Base-by-base conservation (phyloP, 2,888 invertebrate species). In the Drosophila flavopinicola region DNA sequence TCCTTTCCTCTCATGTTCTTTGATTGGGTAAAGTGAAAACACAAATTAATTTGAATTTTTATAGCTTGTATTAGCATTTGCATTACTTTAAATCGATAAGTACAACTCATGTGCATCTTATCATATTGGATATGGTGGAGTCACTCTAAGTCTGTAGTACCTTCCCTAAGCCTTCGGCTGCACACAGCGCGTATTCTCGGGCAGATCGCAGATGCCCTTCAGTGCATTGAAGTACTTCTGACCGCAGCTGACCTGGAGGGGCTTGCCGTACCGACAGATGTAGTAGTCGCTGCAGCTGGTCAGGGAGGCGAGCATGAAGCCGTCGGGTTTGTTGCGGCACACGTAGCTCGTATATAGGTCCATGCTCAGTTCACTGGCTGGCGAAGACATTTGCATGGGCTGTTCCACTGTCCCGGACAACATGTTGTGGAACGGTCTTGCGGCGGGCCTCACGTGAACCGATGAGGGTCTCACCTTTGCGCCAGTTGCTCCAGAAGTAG, bases 171-270 rank as follows among this genome's bases (percentile, higher is more conserved):
- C 65, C 38, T 37, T 9, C 1, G 75, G 70, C 51, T 76, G 88
- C 5, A 76, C 66, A 41, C 88, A 88, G 6, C 73, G 66, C 4
- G 87, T 88, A 25, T 89, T 89, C 56, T 88, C 75, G 4, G 89
- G 90, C 49, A 85, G 66, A 75, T 89, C 90, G 53, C 89, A 89
- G 38, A 75, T 74, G 24, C 89, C 90, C 57, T 79, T 88, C 32
- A 85, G 30, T 0, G 82, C 80, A 17, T 89, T 89, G 69, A 88
- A 89, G 70, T 88, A 85, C 32, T 83, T 78, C 1, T 60, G 13
- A 10, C 89, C 89, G 49, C 89, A 89, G 60, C 76, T 88, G 0
- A 78, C 73, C 35, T 53, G 60, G 15, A 88, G 38, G 0, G 89
- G 80, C 10, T 65, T 53, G 7, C 78, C 83, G 13, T 80, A 78